Percentiles rank a stretch among this genome's conserved stretches.
These are phyloP conservation scores for Propithecus coquereli DNA, from an alignment of 2,113 vertebrate species.

Conservation along the genomic window DNA sequence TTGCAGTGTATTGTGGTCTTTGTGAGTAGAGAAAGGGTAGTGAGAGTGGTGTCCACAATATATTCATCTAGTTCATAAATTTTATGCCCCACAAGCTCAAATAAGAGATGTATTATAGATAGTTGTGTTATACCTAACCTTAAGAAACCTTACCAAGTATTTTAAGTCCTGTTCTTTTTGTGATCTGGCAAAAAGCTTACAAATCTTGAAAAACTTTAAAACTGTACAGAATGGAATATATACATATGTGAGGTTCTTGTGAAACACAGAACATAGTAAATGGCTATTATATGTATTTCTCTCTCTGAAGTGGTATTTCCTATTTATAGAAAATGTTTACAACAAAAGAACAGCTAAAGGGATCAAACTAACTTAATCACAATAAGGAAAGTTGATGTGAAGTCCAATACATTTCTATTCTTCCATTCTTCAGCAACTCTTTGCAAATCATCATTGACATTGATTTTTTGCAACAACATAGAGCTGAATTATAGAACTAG, in stretches of 20 bases:
- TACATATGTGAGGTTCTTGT: neutral
- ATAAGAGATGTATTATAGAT: neutral
- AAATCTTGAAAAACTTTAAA: conserved; percentile 13
- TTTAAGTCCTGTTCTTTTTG: neutral
- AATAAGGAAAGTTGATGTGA: neutral
- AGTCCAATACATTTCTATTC: neutral
- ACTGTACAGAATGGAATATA: neutral
- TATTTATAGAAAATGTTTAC: neutral
- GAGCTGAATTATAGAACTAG: neutral
- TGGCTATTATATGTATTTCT: neutral
- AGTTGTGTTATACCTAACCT: neutral
- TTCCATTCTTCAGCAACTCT: neutral
- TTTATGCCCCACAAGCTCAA: neutral
- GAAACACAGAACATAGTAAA: neutral
- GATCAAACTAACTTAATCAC: neutral
- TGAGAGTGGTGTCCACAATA: neutral
- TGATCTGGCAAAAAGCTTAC: neutral
- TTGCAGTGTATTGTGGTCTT: conserved; percentile 11
- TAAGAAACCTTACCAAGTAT: neutral
- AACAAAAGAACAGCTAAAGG: neutral
- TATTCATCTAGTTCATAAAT: neutral
- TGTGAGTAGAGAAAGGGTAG: neutral
- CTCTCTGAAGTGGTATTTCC: neutral
- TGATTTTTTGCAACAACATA: neutral
- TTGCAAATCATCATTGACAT: neutral